Percentiles rank a stretch among this genome's conserved stretches.
These are phyloP conservation scores for Julus scandinavius DNA, from an alignment of 2,888 invertebrate species.

Conservation along the genomic window DNA sequence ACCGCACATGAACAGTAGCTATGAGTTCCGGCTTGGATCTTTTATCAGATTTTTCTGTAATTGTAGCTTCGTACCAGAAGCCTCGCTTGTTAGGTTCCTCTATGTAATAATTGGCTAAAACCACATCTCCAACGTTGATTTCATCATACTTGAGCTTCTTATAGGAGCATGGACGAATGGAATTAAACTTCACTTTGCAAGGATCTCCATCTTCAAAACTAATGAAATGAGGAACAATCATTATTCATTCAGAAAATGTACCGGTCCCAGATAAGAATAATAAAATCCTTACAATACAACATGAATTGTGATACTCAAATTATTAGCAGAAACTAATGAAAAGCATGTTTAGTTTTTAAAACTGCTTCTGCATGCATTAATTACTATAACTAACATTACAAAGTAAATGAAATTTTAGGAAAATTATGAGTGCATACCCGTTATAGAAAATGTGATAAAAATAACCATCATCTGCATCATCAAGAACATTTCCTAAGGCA, in stretches of 20 bases:
- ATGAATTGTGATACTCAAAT: too few species aligned
- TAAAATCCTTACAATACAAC: too few species aligned
- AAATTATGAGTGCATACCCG: conserved; percentile 62
- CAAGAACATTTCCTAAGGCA: conserved; percentile 59
- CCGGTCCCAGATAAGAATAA: not conserved
- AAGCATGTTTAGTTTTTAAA: too few species aligned
- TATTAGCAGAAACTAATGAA: too few species aligned
- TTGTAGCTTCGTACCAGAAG: conserved; percentile 73
- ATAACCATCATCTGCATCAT: conserved; percentile 63
- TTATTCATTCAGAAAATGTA: not conserved
- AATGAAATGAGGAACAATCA: not conserved
- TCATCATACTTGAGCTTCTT: conserved; percentile 70
- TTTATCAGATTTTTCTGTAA: conserved; percentile 62
- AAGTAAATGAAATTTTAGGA: not conserved
- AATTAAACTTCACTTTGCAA: conserved; percentile 66
- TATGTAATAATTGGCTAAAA: conserved; percentile 81
- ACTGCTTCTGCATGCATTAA: too few species aligned
- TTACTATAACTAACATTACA: too few species aligned
- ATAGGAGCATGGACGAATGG: conserved; percentile 77
- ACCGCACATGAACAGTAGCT: conserved; percentile 48
- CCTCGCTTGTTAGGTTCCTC: conserved; percentile 76
- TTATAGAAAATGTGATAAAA: conserved; percentile 63
- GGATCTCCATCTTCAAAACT: conserved; percentile 60
- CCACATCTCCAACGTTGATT: conserved; percentile 72
- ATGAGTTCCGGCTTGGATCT: not conserved